phyloP scores from a whole-genome alignment of 2,888 invertebrate genomes.

The Craniophora ligustri region DNA sequence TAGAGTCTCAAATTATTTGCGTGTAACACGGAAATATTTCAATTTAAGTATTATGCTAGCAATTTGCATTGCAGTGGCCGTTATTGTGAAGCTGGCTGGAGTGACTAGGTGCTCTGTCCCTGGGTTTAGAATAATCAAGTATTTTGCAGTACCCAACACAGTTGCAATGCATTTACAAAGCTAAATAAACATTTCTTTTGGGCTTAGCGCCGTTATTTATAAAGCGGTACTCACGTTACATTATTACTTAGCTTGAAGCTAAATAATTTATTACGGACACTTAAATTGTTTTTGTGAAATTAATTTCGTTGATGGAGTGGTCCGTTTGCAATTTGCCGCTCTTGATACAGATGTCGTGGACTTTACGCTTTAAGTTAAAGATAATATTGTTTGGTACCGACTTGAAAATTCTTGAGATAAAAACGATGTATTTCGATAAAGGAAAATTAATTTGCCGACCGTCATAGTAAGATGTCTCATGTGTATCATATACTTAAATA shows the following conservation, averaged over 20 bases:
- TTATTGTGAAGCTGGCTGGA: constrained; percentile 60
- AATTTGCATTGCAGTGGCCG: constrained; percentile 76
- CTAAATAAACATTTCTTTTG: constrained; percentile 54
- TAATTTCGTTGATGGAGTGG: constrained; percentile 60
- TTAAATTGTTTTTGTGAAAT: constrained; percentile 65
- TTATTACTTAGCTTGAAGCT: constrained; percentile 51
- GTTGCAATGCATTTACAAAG: constrained; percentile 50
- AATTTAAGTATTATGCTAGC: constrained; percentile 76
- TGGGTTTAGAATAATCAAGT: constrained; percentile 62
- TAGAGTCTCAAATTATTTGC: constrained; percentile 58
- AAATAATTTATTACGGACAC: constrained; percentile 58
- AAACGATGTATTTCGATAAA: neutral
- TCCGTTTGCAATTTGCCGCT: constrained; percentile 51
- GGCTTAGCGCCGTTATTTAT: constrained; percentile 49
- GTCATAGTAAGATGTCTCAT: no score
- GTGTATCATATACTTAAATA: no score
- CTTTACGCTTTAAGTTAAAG: constrained; percentile 32
- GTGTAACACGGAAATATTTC: constrained; percentile 62
- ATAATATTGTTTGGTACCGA: constrained; percentile 21
- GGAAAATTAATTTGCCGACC: no score
- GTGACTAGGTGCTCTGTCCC: constrained; percentile 51
- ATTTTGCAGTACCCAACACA: constrained; percentile 50
- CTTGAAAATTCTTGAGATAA: neutral
- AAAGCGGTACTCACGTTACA: constrained; percentile 51
- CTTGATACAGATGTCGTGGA: constrained; percentile 49